A percentile compares a stretch with the other conserved stretches of the same genome.
phyloP scores from a whole-genome alignment of 2,888 invertebrate genomes.

The Drosophila koepferae region DNA sequence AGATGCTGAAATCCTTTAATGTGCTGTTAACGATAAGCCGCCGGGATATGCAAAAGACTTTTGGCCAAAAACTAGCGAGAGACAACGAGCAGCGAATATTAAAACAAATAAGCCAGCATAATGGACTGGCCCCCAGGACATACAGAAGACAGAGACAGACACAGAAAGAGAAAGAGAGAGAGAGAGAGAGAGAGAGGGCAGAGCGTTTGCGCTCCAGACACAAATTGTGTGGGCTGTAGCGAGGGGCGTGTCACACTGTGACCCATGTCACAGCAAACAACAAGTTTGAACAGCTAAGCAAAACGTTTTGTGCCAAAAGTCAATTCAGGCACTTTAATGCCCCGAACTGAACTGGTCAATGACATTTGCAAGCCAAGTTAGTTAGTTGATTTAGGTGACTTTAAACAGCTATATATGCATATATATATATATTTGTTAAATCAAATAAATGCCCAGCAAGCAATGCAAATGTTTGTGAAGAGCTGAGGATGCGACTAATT shows the following conservation, averaged over 20 bases:
- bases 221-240: constrained; percentile 11
- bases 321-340: constrained; percentile 46
- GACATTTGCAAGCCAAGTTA: constrained; percentile 52
- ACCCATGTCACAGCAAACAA: constrained; percentile 72
- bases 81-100: constrained; percentile 77
- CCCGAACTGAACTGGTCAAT: constrained; percentile 63
- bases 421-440: constrained; percentile 32
- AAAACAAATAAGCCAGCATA: constrained; percentile 77
- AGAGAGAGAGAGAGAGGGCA: not conserved
- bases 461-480: constrained; percentile 57
- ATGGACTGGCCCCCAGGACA: constrained; percentile 57
- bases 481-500: constrained; percentile 73
- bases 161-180: not conserved
- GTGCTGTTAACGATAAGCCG: constrained; percentile 78
- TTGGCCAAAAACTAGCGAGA: constrained; percentile 67
- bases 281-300: constrained; percentile 48
- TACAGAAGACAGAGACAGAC: not conserved
- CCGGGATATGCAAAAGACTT: constrained; percentile 71
- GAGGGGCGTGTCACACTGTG: constrained; percentile 33
- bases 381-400: constrained; percentile 23
- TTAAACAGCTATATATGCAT: constrained; percentile 6
- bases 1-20: constrained; percentile 72
- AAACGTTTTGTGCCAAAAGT: constrained; percentile 39
- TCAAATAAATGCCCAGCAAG: constrained; percentile 38
- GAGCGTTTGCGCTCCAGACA: constrained; percentile 9